Evolutionary conservation across 1,140 invertebrate species (phyloP), one percentile per base, ranked within the genome.

Genomic region (Ceratitis capitata): DNA sequence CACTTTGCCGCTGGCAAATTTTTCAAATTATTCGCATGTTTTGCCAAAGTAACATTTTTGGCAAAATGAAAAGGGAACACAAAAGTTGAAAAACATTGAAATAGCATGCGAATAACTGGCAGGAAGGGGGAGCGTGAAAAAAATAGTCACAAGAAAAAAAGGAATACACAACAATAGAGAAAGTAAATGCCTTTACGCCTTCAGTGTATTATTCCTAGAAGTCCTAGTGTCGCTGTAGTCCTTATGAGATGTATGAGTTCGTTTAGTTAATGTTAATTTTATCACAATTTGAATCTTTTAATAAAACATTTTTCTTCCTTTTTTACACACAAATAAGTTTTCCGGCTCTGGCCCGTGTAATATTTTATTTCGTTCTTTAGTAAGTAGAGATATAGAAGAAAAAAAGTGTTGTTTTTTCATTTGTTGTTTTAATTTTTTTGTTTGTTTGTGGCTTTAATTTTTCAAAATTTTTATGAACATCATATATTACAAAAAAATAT

Each of bases 21-120:
- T 88, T 90, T 90, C 87, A 90, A 90, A 90, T 89, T 90, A 90
- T 88, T 89, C 88, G 89, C 86, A 87, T 88, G 82, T 86, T 84
- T 84, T 84, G 23, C 53, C 45, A 42, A 83, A 56, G 84, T 83
- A 83, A 83, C 83, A 45, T 56, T 84, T 56, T 14, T 9, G n/a
- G n/a, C n/a, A 42, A 12, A 64, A 84, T 53, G 51, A 35, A 4
- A 29, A 42, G 9, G 10, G 39, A n/a, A n/a, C n/a, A n/a, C n/a
- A n/a, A n/a, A n/a, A n/a, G n/a, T n/a, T n/a, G n/a, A 82, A 82
- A 83, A 83, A 83, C n/a, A 45, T 83, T 51, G 35, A 83, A 29
- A 23, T 19, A 32, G 12, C 32, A 39, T 23, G 19, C n/a, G 23
- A 74, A 74, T 39, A 74, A n/a, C 16, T n/a, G 7, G 39, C n/a